Evolutionary conservation across 2,888 invertebrate genomes (phyloP).

Genomic region (Digitonthophagus gazella): DNA sequence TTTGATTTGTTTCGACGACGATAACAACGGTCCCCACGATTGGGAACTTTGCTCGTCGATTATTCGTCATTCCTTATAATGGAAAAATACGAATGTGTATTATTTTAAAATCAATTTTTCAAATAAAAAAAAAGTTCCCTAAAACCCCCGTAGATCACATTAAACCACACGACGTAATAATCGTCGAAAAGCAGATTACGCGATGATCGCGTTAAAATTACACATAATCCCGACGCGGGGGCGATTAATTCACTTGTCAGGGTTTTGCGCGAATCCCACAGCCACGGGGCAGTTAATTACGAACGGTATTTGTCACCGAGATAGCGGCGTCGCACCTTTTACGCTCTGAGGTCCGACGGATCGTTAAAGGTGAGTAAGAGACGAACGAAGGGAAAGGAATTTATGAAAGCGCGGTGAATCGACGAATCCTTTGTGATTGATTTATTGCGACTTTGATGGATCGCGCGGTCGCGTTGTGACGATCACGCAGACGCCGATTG

Average conservation of each 20-base stretch:
- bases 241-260: neutral
- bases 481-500: slow-evolving; percentile 4
- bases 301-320: neutral
- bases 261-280: neutral
- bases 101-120: no score
- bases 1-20: slow-evolving; percentile 23
- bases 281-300: neutral
- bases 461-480: slow-evolving; percentile 29
- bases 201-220: neutral
- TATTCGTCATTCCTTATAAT: no score
- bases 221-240: neutral
- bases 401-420: slow-evolving; percentile 45
- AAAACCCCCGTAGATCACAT: neutral
- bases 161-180: neutral
- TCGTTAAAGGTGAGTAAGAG: neutral
- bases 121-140: no score
- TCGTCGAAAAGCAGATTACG: neutral
- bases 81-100: no score
- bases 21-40: no score
- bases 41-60: no score
- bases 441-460: slow-evolving; percentile 51
- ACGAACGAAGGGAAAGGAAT: slow-evolving; percentile 36
- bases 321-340: no score
- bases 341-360: no score
- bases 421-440: slow-evolving; percentile 44